Percentiles rank a stretch among this genome's conserved stretches.
These are phyloP conservation scores for Dendroctonus valens DNA, from an alignment of 1,140 invertebrate species.

Conservation along the genomic window DNA sequence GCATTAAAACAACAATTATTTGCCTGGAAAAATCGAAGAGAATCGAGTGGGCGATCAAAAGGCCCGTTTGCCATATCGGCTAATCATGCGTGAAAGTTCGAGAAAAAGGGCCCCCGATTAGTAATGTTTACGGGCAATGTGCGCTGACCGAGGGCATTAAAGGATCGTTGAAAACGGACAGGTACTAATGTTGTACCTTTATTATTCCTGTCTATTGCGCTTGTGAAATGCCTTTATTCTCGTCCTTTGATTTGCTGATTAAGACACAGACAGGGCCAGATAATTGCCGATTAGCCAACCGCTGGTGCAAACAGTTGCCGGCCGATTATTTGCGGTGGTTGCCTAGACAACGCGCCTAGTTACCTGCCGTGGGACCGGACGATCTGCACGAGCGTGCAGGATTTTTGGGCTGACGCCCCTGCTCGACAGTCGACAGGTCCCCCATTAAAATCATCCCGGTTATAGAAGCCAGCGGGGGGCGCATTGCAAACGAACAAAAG, in stretches of 20 bases:
- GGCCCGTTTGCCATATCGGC: no score
- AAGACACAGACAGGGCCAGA: no score
- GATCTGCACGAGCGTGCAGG: no score
- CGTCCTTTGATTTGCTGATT: no score
- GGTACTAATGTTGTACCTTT: constrained; percentile 1
- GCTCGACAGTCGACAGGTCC: neutral
- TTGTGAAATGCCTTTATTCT: neutral
- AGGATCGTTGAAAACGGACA: neutral
- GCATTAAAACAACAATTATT: no score
- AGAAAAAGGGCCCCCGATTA: constrained; percentile 18
- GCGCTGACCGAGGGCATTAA: constrained; percentile 13
- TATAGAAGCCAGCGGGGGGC: constrained; percentile 1
- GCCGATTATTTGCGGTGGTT: no score
- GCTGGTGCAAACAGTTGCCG: no score
- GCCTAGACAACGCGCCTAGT: no score
- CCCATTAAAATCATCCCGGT: neutral
- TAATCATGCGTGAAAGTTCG: constrained; percentile 20
- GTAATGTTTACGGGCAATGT: constrained; percentile 30
- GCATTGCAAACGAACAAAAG: neutral
- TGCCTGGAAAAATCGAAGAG: no score
- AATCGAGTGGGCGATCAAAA: no score
- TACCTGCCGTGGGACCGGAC: no score
- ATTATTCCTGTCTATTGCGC: constrained; percentile 17
- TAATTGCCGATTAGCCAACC: no score
- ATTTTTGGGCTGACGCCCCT: neutral